Evolutionary conservation across 2,113 vertebrate species (phyloP), one percentile per base, ranked within the genome.

Genomic region (Ceuthmochares aereus): DNA sequence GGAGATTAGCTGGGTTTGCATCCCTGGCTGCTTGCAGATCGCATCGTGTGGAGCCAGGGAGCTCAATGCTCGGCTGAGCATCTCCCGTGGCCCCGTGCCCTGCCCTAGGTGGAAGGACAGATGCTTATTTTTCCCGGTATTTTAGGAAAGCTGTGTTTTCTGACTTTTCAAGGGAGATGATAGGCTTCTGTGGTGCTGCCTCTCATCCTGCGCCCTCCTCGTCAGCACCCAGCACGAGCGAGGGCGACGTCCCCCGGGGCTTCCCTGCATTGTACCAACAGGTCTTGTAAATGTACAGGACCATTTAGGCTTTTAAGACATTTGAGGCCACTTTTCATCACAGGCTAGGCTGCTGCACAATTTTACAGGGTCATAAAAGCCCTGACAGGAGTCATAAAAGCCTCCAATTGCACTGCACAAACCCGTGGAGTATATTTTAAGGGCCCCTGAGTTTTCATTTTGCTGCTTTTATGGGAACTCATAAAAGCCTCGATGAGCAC

Each of bases 381-480:
- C 98, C 97, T 98, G 98, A 98, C 98, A 98, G 98, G 98, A 98
- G 97, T 98, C 98, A 98, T 98, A 98, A 98, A 98, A 98, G 98
- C 97, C 97, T 98, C 98, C 98, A 97, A 98, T 98, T 98, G 98
- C 97, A 97, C 98, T 94, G 97, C 97, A 98, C 98, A 97, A 98
- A 97, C 98, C 98, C 97, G 62, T 94, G 97, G 98, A 98, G 98
- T 98, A 97, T 98, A 98, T 98, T 98, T 98, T 98, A 98, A 98
- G 98, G 98, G 97, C 98, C 98, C 98, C 98, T 98, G 98, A 98
- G 98, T 98, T 98, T 98, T 98, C 98, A 98, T 98, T 98, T 98
- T 98, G 98, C 98, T 97, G 98, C 97, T 98, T 98, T 98, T 98
- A 98, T 98, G 98, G 97, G 97, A 97, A 96, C 97, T 98, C 98